These are phyloP conservation scores for Cantharis rustica DNA, from an alignment of 2,888 invertebrate species.

Conservation along the genomic window DNA sequence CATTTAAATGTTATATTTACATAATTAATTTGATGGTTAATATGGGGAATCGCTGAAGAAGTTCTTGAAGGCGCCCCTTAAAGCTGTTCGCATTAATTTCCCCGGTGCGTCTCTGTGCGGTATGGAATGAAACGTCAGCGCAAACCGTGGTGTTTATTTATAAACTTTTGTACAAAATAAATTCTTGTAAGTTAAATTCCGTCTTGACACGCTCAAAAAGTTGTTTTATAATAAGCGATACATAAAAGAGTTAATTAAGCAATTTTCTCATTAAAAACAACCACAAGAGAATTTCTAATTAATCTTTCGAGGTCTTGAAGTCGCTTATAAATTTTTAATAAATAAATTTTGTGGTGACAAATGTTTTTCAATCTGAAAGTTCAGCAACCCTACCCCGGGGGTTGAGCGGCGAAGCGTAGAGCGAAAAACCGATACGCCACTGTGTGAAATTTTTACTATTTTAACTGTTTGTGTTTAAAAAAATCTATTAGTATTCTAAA, in stretches of 20 bases:
- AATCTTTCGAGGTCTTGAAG: background rate
- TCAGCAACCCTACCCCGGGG: too few species aligned
- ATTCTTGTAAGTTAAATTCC: background rate
- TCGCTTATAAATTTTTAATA: background rate
- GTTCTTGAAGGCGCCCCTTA: too few species aligned
- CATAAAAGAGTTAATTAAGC: background rate
- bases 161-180: background rate
- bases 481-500: background rate
- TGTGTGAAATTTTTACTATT: background rate
- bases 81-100: too few species aligned
- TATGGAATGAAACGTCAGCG: too few species aligned
- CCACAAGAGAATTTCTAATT: background rate
- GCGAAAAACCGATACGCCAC: background rate
- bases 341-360: background rate
- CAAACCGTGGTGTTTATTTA: too few species aligned
- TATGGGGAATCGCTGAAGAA: too few species aligned
- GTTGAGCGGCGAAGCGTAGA: too few species aligned
- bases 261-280: background rate
- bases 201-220: background rate
- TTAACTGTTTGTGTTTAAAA: background rate
- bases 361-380: background rate
- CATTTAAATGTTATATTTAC: too few species aligned
- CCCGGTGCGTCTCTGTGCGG: too few species aligned
- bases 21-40: too few species aligned
- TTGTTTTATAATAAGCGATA: background rate